Percentiles rank a stretch among this genome's conserved stretches.
Conservation (phyloP, 2,113 vertebrate genomes). For the Pluvialis apricaria region DNA sequence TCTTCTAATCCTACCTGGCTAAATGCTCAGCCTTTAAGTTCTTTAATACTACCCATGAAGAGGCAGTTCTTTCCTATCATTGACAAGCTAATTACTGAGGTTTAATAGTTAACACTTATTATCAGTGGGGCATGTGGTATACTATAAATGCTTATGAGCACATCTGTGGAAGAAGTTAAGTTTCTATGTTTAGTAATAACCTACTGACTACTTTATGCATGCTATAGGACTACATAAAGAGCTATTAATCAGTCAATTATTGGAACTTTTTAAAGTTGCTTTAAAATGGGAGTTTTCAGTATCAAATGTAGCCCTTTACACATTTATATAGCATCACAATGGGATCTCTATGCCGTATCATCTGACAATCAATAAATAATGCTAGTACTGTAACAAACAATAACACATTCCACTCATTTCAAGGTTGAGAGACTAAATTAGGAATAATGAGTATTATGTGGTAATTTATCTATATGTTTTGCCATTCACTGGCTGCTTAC, state of each 20-base stretch:
- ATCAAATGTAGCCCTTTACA: neutral
- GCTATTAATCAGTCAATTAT: neutral
- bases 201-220: neutral
- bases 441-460: neutral
- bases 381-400: neutral
- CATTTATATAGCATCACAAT: neutral
- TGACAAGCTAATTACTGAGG: neutral
- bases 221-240: neutral
- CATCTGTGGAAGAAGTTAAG: neutral
- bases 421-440: slow-evolving; percentile 8
- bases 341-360: neutral
- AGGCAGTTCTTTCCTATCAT: neutral
- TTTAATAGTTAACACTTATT: neutral
- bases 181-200: neutral
- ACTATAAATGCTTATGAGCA: neutral
- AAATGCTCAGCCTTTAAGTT: neutral
- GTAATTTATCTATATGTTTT: neutral
- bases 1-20: neutral
- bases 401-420: neutral
- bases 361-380: slow-evolving; percentile 6
- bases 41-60: neutral
- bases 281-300: neutral
- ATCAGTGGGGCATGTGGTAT: neutral
- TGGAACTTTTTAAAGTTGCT: neutral
- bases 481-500: neutral